Conservation (phyloP, 2,888 invertebrate species). For the Tryphoninae sp. region DNA sequence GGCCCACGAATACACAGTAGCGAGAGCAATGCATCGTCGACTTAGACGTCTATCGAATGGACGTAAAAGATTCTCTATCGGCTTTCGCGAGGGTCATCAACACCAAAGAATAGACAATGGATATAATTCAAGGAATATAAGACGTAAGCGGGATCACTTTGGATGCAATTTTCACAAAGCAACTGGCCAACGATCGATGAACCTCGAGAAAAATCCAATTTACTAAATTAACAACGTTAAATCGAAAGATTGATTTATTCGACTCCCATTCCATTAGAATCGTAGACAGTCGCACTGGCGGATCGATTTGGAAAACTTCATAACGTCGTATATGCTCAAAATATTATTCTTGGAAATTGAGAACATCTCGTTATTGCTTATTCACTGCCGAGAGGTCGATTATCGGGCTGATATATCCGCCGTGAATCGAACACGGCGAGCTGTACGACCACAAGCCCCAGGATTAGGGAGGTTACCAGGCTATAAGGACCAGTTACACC, state of each 20-base stretch:
- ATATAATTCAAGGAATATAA: neutral
- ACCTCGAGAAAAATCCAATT: too few species aligned
- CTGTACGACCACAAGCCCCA: conserved; percentile 18
- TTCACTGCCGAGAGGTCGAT: conserved; percentile 50
- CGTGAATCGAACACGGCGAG: conserved; percentile 19
- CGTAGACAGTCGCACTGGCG: neutral
- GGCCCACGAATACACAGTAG: neutral
- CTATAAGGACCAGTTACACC: conserved; percentile 64
- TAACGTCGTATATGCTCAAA: neutral
- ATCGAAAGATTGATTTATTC: too few species aligned
- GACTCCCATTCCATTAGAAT: too few species aligned
- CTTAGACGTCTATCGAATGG: neutral
- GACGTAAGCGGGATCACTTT: neutral
- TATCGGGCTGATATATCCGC: conserved; percentile 24
- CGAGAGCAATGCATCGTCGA: too few species aligned
- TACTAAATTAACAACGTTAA: too few species aligned
- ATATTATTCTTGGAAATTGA: neutral
- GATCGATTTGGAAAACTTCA: too few species aligned
- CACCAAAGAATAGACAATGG: neutral
- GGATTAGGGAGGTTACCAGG: conserved; percentile 63
- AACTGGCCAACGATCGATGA: neutral
- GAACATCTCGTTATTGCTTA: neutral
- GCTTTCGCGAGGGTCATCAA: conserved; percentile 17
- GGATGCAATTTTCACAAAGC: neutral
- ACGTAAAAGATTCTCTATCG: conserved; percentile 27